Evolutionary conservation across 1,140 invertebrate genomes (phyloP).

Genomic region (Grapholita molesta): DNA sequence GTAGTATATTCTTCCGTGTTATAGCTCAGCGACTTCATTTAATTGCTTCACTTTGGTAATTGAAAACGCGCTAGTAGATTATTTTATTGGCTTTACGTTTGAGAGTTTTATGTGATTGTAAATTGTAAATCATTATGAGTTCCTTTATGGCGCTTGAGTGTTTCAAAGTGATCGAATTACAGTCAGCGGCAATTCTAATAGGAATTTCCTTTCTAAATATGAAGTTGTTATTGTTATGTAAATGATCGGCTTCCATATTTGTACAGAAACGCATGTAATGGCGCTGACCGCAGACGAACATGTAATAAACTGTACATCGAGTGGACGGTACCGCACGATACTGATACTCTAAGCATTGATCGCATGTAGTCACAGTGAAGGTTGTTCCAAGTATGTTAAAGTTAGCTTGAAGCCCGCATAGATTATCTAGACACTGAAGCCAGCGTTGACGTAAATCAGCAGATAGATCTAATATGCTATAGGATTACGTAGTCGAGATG

Average conservation of each 20-base stretch:
- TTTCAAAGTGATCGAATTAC: slow-evolving; percentile 17
- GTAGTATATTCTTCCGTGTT: background rate
- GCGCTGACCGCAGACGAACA: slow-evolving; percentile 15
- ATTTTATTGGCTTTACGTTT: slow-evolving; percentile 14
- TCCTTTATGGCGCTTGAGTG: slow-evolving; percentile 1
- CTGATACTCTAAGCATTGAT: slow-evolving; percentile 14
- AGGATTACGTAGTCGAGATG: slow-evolving; percentile 62
- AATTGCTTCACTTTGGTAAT: slow-evolving; percentile 13
- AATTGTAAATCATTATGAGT: slow-evolving; percentile 14
- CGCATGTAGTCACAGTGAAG: slow-evolving; percentile 26
- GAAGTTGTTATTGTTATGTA: slow-evolving; percentile 15
- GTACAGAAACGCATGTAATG: slow-evolving; percentile 9
- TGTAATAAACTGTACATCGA: slow-evolving; percentile 12
- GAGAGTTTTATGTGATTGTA: slow-evolving; percentile 10
- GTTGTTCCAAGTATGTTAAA: slow-evolving; percentile 52
- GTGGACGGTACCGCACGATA: slow-evolving; percentile 10
- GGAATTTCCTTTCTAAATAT: slow-evolving; percentile 12
- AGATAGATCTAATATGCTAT: slow-evolving; percentile 73
- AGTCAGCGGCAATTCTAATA: slow-evolving; percentile 11
- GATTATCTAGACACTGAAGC: slow-evolving; percentile 76
- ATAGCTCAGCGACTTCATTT: background rate
- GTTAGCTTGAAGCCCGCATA: slow-evolving; percentile 75
- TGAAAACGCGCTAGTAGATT: slow-evolving; percentile 4
- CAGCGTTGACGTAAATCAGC: slow-evolving; percentile 70
- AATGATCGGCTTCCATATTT: slow-evolving; percentile 15